phyloP scores from a whole-genome alignment of 1,140 invertebrate genomes.

The Drosophila biarmipes region DNA sequence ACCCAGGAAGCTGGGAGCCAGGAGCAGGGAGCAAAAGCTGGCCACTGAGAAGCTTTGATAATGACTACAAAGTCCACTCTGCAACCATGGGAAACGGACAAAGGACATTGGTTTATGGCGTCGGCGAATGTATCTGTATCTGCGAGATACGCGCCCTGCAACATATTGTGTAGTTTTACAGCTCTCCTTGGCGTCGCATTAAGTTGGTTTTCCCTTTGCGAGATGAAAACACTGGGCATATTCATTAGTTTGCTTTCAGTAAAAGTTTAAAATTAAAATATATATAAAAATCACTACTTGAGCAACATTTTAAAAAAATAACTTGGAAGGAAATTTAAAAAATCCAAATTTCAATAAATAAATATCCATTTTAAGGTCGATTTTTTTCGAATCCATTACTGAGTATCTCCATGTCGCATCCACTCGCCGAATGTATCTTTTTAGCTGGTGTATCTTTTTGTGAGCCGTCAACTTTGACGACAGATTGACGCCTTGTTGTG shows the following conservation, averaged over 20 bases:
- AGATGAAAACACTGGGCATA: neutral
- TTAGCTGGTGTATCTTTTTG: constrained; percentile 14
- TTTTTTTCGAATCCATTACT: neutral
- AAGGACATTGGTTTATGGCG: constrained; percentile 41
- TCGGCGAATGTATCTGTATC: constrained; percentile 38
- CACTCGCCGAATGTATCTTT: neutral
- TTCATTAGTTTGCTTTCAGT: neutral
- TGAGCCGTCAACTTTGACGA: constrained; percentile 19
- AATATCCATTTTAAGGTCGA: neutral
- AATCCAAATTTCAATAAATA: neutral
- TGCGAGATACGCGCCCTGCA: constrained; percentile 39
- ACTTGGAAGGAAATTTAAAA: neutral
- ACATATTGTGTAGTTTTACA: constrained; percentile 45
- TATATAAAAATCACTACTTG: neutral
- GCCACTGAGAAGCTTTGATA: constrained; percentile 51
- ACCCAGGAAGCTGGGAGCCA: too few relatives aligned
- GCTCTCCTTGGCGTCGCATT: neutral
- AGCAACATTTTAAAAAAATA: too few relatives aligned
- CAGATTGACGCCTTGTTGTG: constrained; percentile 32
- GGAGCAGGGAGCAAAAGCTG: neutral
- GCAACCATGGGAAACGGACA: neutral
- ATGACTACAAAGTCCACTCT: constrained; percentile 60
- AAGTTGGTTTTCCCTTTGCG: neutral
- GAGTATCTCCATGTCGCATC: constrained; percentile 8
- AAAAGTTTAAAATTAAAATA: neutral